Base-by-base conservation (phyloP, 2,113 vertebrate species). In the Pluvialis apricaria region DNA sequence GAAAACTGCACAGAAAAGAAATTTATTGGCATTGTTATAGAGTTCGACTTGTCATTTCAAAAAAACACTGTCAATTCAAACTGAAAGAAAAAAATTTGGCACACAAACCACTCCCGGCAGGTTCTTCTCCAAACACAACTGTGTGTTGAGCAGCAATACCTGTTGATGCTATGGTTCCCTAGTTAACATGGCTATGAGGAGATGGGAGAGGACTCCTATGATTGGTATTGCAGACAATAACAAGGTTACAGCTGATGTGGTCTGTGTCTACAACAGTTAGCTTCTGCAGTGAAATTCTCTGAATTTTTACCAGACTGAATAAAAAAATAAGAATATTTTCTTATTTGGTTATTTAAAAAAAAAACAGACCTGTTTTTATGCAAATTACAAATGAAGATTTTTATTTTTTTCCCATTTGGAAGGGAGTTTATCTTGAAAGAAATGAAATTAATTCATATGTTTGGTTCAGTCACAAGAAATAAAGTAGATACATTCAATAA, bases 361-460 rank as follows among this genome's bases (percentile, higher is more conserved):
- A 14, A 6, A 15, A 15, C 18, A 61, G 21, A 3, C 10, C 22
- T 55, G 4, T 34, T 13, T 73, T 66, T 11, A 57, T 38, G 6
- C 5, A 42, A 66, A 64, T 9, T 5, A 47, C 11, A 84, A 78
- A 71, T 32, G 1, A 36, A 26, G 6, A 15, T 7, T 44, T 24
- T 28, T 60, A 45, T 6, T 45, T 20, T 76, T n/a, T 10, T 2
- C 3, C 11, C 4, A 34, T 57, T 88, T 72, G 4, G 7, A 71
- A 55, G 11, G 5, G 12, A 49, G 3, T 36, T 81, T 34, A 36
- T 45, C 2, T 11, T 18, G 32, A 49, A 88, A 47, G 13, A 88
- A 84, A 44, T 15, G 1, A 84, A 69, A 44, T 64, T 0, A 71
- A 36, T 90, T 80, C 0, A 7, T 47, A 4, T 42, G 2, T 72